Conservation (phyloP, 2,797 vertebrate genomes). For the Podargus strigoides region DNA sequence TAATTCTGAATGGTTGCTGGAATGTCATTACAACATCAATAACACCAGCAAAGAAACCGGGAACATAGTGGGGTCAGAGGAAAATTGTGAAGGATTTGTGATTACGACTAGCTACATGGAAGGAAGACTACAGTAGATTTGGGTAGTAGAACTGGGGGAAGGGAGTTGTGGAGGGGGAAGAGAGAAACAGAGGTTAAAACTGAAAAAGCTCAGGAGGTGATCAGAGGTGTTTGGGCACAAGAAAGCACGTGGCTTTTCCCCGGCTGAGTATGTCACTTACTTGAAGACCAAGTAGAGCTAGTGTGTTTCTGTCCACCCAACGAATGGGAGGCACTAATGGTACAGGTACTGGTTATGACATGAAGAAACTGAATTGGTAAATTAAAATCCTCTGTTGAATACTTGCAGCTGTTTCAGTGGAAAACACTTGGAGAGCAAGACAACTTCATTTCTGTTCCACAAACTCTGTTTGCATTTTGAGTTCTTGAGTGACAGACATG, state of each 20-base stretch:
- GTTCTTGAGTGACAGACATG: background rate
- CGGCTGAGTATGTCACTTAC: accelerated
- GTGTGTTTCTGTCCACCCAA: background rate
- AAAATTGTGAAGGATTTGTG: background rate
- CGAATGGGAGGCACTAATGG: background rate
- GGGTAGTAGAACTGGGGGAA: background rate
- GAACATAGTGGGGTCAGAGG: background rate
- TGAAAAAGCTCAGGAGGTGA: background rate
- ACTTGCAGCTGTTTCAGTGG: background rate
- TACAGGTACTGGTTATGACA: background rate
- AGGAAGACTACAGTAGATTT: background rate
- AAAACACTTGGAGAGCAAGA: background rate
- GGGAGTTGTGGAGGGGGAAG: background rate
- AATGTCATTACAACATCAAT: background rate
- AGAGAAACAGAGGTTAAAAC: background rate
- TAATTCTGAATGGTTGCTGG: background rate
- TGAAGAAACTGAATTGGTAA: background rate
- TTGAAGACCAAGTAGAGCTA: background rate
- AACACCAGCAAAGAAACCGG: background rate
- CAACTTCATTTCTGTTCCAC: background rate
- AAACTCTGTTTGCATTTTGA: background rate
- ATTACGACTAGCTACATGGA: background rate
- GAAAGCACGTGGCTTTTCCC: background rate
- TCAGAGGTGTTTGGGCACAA: background rate
- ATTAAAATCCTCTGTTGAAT: background rate